Evolutionary conservation across 2,797 vertebrate species (phyloP).

Genomic region (Darevskia mixta): DNA sequence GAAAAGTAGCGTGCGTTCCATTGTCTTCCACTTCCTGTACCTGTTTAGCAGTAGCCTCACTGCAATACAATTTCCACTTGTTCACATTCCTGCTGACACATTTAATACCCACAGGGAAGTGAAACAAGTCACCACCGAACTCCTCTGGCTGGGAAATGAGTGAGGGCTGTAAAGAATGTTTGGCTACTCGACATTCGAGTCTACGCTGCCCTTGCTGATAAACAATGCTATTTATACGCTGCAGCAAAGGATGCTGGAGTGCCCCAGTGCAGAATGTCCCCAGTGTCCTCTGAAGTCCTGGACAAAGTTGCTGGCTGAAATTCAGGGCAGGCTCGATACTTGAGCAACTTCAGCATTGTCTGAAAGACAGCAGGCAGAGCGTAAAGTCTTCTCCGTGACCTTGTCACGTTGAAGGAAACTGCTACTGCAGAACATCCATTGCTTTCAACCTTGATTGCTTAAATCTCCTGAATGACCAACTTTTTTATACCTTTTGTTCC

Average conservation of each 20-base stretch:
- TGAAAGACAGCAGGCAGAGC: background rate
- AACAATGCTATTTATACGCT: conserved; percentile 48
- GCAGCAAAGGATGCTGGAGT: rapidly evolving
- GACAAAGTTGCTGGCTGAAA: rapidly evolving
- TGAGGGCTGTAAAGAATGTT: conserved; percentile 40
- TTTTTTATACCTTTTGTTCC: background rate
- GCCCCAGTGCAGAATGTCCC: conserved; percentile 5
- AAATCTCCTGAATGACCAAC: background rate
- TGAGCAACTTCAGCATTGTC: conserved; percentile 1
- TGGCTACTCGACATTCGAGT: conserved; percentile 15
- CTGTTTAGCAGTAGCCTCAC: background rate
- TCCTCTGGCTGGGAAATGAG: conserved; percentile 42
- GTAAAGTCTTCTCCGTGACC: background rate
- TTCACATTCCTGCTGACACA: conserved; percentile 54
- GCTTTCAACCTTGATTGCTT: background rate
- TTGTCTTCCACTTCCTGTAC: background rate
- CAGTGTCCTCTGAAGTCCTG: conserved; percentile 37
- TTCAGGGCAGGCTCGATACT: background rate
- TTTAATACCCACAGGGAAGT: conserved; percentile 36
- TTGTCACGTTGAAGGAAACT: conserved; percentile 4
- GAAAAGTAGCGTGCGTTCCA: conserved; percentile 9
- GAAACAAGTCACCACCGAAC: conserved; percentile 15
- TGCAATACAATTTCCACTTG: conserved; percentile 35
- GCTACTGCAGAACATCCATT: background rate
- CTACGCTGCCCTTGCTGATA: background rate